Conservation (phyloP, 2,888 invertebrate genomes). For the Aromia moschata region DNA sequence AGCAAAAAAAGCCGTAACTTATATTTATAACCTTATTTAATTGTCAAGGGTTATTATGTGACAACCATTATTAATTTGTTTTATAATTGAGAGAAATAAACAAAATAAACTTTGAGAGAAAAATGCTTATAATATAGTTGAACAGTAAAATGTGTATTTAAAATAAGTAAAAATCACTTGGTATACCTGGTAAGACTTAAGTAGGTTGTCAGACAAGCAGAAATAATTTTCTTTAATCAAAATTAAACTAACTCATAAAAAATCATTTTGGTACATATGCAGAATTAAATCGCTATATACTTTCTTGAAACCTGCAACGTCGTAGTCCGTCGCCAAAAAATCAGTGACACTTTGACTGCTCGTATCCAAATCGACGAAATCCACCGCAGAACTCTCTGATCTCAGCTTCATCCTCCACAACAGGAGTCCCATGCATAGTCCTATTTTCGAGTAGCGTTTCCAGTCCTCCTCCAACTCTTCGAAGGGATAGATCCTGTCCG, state of each 20-base stretch:
- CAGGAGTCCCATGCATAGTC: background rate
- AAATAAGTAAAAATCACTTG: no score
- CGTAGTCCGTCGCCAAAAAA: background rate
- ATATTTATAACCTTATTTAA: no score
- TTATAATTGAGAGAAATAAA: no score
- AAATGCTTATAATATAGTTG: no score
- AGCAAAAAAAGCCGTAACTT: no score
- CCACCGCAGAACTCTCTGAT: background rate
- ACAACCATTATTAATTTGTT: no score
- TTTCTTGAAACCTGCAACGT: background rate
- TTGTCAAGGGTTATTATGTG: no score
- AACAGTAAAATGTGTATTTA: no score
- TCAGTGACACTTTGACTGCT: background rate
- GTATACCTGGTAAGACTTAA: no score
- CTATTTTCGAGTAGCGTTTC: constrained; percentile 22
- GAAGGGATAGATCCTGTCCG: constrained; percentile 42
- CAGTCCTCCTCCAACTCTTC: constrained; percentile 27
- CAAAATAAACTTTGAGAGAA: no score
- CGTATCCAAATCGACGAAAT: background rate
- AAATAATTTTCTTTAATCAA: no score
- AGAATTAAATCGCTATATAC: constrained; percentile 2
- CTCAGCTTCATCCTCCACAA: background rate
- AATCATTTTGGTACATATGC: constrained; percentile 7
- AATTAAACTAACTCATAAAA: constrained; percentile 1
- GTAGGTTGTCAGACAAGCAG: no score